Evolutionary conservation across 2,888 invertebrate genomes (phyloP).

Genomic region (Trilocha varians): DNA sequence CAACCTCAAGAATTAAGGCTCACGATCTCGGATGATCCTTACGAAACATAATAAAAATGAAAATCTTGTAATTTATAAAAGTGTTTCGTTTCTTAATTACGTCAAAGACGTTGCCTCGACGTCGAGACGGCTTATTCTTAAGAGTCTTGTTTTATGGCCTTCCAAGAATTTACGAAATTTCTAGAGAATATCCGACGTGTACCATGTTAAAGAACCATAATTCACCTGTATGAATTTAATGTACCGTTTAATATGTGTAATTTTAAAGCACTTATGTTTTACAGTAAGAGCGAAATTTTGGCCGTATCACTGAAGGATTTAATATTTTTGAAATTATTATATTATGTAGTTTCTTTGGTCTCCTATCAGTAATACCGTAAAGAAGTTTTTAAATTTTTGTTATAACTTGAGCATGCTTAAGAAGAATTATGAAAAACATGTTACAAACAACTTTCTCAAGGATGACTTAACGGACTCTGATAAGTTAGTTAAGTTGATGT

Average conservation of each 20-base stretch:
- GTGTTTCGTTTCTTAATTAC: conserved; percentile 25
- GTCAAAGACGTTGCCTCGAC: conserved; percentile 13
- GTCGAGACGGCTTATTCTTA: background rate
- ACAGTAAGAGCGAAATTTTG: too few relatives aligned
- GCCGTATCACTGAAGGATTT: too few relatives aligned
- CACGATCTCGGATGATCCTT: background rate
- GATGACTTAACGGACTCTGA: too few relatives aligned
- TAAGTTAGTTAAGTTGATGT: too few relatives aligned
- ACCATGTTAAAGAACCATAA: background rate
- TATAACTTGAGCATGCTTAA: too few relatives aligned
- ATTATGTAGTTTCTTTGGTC: too few relatives aligned
- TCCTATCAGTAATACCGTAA: too few relatives aligned
- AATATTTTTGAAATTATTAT: too few relatives aligned
- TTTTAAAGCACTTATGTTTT: too few relatives aligned
- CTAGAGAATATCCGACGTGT: background rate
- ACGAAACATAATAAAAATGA: conserved; percentile 13
- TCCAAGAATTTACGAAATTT: background rate
- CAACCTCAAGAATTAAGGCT: background rate
- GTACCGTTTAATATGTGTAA: background rate
- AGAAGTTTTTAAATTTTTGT: too few relatives aligned
- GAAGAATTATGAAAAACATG: too few relatives aligned
- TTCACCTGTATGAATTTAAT: background rate
- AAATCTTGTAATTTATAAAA: background rate
- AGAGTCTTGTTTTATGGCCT: background rate
- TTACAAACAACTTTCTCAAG: too few relatives aligned